phyloP scores from a whole-genome alignment of 2,113 vertebrate genomes.

The Phainopepla nitens region DNA sequence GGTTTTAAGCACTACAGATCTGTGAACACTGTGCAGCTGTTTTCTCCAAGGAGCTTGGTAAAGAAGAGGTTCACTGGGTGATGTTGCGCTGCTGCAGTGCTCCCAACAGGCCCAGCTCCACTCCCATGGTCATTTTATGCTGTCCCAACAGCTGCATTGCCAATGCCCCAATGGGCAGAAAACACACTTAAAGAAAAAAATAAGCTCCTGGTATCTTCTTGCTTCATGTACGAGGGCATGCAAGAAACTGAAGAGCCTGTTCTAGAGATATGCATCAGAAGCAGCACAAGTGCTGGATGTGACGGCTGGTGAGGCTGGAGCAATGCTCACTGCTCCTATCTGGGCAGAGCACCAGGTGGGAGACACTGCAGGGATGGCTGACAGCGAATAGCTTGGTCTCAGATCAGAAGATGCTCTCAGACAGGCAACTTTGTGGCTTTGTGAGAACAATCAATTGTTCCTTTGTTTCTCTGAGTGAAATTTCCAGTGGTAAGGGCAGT shows the following conservation, averaged over 20 bases:
- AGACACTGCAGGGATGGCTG: neutral
- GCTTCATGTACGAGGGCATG: rapidly evolving
- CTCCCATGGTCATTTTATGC: neutral
- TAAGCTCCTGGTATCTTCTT: neutral
- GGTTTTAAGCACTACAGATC: neutral
- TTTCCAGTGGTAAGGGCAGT: neutral
- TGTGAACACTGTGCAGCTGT: neutral
- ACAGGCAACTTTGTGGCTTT: neutral
- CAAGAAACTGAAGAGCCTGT: neutral
- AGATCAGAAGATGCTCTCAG: neutral
- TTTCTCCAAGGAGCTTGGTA: neutral
- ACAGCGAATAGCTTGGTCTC: neutral
- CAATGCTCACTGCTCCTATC: neutral
- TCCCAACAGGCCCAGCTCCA: neutral
- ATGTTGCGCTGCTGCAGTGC: neutral
- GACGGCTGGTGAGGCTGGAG: neutral
- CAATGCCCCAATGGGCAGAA: neutral
- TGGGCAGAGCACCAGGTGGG: rapidly evolving
- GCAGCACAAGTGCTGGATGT: neutral
- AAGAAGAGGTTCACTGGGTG: neutral
- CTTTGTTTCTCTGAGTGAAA: neutral
- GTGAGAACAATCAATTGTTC: neutral
- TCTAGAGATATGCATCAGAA: neutral
- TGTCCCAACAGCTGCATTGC: neutral
- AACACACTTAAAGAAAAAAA: neutral